These are phyloP conservation scores for Caenorhabditis brenneri DNA, from an alignment of 1,140 invertebrate species.

Conservation along the genomic window DNA sequence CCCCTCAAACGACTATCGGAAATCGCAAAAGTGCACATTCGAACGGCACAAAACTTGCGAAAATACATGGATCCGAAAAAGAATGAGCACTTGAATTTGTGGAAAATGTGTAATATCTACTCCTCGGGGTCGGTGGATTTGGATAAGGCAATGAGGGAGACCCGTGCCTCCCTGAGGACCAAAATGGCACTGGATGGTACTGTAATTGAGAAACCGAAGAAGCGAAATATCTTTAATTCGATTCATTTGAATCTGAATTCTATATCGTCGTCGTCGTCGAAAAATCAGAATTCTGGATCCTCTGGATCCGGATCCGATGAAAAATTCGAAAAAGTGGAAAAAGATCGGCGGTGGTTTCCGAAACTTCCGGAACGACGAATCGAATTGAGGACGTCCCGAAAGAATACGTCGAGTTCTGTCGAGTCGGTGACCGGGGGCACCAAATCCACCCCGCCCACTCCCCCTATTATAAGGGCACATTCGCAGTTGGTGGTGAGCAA, in stretches of 20 bases:
- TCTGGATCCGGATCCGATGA: too few relatives aligned
- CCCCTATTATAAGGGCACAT: background rate
- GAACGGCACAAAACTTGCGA: background rate
- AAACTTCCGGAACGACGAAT: background rate
- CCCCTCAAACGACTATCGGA: background rate
- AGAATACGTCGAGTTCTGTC: background rate
- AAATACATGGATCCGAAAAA: slow-evolving; percentile 29
- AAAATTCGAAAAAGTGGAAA: background rate
- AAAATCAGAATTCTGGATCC: too few relatives aligned
- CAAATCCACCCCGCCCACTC: background rate
- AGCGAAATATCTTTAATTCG: slow-evolving; percentile 2
- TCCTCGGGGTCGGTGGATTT: slow-evolving; percentile 1
- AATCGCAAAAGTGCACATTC: slow-evolving; percentile 34
- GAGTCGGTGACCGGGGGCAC: background rate
- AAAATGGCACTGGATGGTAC: slow-evolving; percentile 22
- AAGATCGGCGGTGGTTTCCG: background rate
- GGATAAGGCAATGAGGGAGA: slow-evolving; percentile 30
- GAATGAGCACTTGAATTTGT: slow-evolving; percentile 19
- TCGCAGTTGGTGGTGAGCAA: background rate
- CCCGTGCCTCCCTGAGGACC: background rate
- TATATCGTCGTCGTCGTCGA: too few relatives aligned
- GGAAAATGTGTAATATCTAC: slow-evolving; percentile 24
- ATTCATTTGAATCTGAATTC: background rate
- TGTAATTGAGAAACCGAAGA: slow-evolving; percentile 2
- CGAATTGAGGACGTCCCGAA: background rate